Evolutionary conservation across 92 coral and sea anemone genomes (phyloP), one percentile per base, ranked within the genome.

Genomic region (Metridium senile): DNA sequence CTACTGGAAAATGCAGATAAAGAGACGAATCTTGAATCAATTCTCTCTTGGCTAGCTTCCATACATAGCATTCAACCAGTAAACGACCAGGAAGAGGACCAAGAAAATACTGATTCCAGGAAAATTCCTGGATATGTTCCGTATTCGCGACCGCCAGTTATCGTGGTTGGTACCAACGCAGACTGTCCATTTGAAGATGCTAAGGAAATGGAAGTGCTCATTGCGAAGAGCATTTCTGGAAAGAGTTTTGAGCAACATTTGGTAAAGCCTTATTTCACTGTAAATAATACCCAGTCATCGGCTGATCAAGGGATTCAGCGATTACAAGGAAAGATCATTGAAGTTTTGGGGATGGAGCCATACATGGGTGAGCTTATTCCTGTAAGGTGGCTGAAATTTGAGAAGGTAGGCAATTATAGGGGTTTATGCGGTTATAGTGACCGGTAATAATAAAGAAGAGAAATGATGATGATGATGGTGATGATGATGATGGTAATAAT

Each of bases 341-440:
- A 88, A 75, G 85, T 91, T 18, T 71, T 91, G 27, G 70, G 69
- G 6, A 69, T 81, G 76, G 97, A 91, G 63, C 97, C 97, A 0
- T 91, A 91, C 80, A 91, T 91, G 97, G 97, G 93, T 16, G 93
- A 91, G 34, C 83, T 85, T 34, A 89, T 88, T 16, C 97, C 97
- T 0, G 74, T 91, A 1, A 86, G 97, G 6, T 91, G 97, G 97
- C 85, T 91, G 46, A 91, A 72, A 66, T 91, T 91, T 53, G 97
- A 91, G 83, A 88, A 85, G 79, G 93, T 91, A 13, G 68, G 59
- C n/a, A n/a, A n/a, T n/a, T n/a, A n/a, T n/a, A n/a, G n/a, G n/a
- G n/a, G n/a, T n/a, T n/a, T n/a, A n/a, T n/a, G n/a, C n/a, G n/a
- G n/a, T n/a, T n/a, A n/a, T n/a, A n/a, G n/a, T n/a, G n/a, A n/a